Conservation (phyloP, 2,113 vertebrate species). For the Serinus canaria region DNA sequence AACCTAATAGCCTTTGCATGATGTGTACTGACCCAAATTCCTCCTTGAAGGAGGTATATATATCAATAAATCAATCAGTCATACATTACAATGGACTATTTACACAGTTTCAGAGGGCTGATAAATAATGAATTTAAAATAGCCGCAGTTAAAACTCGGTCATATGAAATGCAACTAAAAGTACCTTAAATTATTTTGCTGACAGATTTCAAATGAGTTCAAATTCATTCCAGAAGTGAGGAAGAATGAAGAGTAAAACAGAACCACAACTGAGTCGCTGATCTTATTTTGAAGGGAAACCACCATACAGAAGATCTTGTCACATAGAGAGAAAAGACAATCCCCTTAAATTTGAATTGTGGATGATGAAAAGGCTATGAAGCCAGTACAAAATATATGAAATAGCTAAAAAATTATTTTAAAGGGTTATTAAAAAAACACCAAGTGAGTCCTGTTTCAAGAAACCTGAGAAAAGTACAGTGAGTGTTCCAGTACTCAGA, state of each 20-base stretch:
- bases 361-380: neutral
- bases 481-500: neutral
- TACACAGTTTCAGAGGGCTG: neutral
- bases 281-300: neutral
- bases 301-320: neutral
- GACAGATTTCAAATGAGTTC: neutral
- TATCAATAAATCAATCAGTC: constrained; percentile 33
- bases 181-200: constrained; percentile 32
- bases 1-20: neutral
- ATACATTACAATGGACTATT: constrained; percentile 17
- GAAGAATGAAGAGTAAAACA: neutral
- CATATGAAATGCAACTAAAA: neutral
- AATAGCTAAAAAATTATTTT: neutral
- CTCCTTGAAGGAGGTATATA: neutral
- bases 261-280: accelerated
- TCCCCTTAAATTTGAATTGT: neutral
- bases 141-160: neutral
- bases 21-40: neutral
- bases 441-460: neutral
- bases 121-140: constrained; percentile 49
- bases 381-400: neutral
- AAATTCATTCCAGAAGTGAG: neutral
- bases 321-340: neutral
- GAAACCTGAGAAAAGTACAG: neutral
- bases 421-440: neutral